These are phyloP conservation scores for Tuberolachnus salignus DNA, from an alignment of 2,888 invertebrate genomes.

Conservation along the genomic window DNA sequence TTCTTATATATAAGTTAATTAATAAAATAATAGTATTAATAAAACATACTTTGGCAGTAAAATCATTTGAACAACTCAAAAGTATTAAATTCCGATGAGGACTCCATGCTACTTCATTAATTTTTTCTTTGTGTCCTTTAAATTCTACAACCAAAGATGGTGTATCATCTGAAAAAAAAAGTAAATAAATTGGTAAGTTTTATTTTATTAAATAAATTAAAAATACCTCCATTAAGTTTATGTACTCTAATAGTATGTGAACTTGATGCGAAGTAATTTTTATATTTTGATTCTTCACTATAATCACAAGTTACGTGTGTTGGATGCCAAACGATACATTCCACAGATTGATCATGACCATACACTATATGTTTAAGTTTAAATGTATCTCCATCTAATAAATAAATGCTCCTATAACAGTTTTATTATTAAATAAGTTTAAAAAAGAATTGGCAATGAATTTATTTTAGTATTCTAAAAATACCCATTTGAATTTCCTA, in stretches of 20 bases:
- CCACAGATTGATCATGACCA: conserved; percentile 63
- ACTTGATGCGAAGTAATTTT: conserved; percentile 53
- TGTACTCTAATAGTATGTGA: conserved; percentile 42
- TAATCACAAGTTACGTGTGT: conserved; percentile 65
- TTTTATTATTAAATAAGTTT: no score
- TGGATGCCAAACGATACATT: conserved; percentile 77
- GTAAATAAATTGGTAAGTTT: conserved; percentile 13
- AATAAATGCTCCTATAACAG: conserved; percentile 44
- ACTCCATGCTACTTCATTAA: conserved; percentile 72
- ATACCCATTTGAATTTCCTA: conserved; percentile 71
- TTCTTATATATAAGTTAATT: background rate
- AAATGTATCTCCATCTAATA: conserved; percentile 47
- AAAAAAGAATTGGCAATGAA: background rate
- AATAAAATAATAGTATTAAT: background rate
- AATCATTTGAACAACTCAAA: conserved; percentile 74
- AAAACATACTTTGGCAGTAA: conserved; percentile 69
- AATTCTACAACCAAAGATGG: conserved; percentile 59
- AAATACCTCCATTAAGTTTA: conserved; percentile 31
- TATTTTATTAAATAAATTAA: background rate
- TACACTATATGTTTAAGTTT: conserved; percentile 27
- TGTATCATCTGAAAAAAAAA: conserved; percentile 52
- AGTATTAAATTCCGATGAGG: conserved; percentile 71
- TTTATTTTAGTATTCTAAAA: conserved; percentile 58
- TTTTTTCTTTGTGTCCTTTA: conserved; percentile 66
- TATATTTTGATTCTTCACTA: conserved; percentile 50